Evolutionary conservation across 2,797 vertebrate species (phyloP).

Genomic region (Antennarius maculatus): DNA sequence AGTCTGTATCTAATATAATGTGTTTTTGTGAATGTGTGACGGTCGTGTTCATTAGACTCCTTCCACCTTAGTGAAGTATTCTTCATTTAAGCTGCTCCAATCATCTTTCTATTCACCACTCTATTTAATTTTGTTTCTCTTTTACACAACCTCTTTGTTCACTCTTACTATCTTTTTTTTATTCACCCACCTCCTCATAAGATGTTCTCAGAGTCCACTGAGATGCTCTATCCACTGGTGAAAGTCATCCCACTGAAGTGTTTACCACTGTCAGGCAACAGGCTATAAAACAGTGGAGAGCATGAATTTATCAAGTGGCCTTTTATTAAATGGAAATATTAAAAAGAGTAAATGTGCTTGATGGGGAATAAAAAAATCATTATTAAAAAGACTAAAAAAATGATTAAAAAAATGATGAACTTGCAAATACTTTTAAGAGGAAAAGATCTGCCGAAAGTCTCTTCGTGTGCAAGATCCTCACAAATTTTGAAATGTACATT

Average conservation of each 20-base stretch:
- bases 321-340: no score
- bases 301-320: not conserved
- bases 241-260: conserved; percentile 10
- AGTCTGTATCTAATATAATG: conserved; percentile 5
- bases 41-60: not conserved
- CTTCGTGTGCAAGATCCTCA: not conserved
- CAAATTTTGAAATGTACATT: not conserved
- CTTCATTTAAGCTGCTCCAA: not conserved
- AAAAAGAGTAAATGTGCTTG: not conserved
- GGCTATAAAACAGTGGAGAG: not conserved
- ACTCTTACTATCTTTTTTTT: no score
- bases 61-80: not conserved
- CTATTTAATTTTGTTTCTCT: no score
- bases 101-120: no score
- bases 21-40: not conserved
- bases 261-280: conserved; percentile 9
- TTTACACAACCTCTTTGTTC: no score
- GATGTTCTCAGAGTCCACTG: conserved; percentile 3
- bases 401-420: not conserved
- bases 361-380: not conserved
- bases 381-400: not conserved
- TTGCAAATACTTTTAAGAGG: not conserved
- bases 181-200: conserved; percentile 11
- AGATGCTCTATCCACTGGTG: conserved; percentile 1
- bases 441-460: conserved; percentile 1